Conservation (phyloP, 2,113 vertebrate species). For the Passerina amoena region DNA sequence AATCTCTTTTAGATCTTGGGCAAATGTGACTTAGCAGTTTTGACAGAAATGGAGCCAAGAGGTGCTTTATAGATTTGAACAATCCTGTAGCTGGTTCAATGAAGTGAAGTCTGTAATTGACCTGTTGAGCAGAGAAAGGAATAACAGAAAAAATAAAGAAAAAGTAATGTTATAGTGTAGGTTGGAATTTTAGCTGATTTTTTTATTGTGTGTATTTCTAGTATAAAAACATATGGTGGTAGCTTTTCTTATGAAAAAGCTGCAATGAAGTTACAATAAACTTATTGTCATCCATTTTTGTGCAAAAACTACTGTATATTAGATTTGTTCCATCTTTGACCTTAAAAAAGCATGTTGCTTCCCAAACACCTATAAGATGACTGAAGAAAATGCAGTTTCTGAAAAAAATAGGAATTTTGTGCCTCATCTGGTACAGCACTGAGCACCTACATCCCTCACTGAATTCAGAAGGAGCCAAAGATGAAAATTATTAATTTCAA, state of each 20-base stretch:
- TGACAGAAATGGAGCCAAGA: not conserved
- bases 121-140: not conserved
- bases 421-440: not conserved
- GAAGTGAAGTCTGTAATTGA: not conserved
- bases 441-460: not conserved
- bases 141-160: not conserved
- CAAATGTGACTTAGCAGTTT: conserved; percentile 20
- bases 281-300: not conserved
- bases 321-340: not conserved
- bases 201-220: not conserved
- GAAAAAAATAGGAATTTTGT: not conserved
- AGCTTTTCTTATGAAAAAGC: not conserved
- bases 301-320: not conserved
- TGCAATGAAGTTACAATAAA: not conserved
- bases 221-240: not conserved
- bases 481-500: not conserved
- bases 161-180: not conserved
- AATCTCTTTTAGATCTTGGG: not conserved
- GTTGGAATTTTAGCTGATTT: not conserved
- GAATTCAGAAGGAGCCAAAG: not conserved
- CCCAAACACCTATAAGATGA: not conserved
- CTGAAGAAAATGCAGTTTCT: not conserved
- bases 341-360: not conserved
- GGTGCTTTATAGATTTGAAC: not conserved
- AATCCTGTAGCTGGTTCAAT: not conserved